phyloP scores from a whole-genome alignment of 2,888 invertebrate genomes.

The Ophioninae sp. region DNA sequence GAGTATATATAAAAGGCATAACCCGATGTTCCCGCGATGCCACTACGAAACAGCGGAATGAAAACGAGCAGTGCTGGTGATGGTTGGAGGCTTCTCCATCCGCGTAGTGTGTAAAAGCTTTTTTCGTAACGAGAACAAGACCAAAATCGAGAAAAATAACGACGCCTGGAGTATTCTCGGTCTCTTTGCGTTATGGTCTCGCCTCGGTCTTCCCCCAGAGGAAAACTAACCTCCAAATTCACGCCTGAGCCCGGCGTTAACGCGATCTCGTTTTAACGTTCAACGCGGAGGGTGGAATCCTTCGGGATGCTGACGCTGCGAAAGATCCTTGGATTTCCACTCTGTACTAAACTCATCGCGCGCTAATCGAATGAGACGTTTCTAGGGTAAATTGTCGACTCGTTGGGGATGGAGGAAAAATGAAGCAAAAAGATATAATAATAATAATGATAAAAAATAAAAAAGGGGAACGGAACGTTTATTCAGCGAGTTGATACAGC shows the following conservation, averaged over 20 bases:
- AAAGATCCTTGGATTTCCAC: constrained; percentile 20
- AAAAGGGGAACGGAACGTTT: constrained; percentile 24
- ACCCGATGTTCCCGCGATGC: constrained; percentile 22
- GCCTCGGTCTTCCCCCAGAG: too few species aligned
- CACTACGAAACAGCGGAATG: not conserved
- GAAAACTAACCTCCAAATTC: too few species aligned
- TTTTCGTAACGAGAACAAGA: too few species aligned
- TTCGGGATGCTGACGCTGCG: constrained; percentile 52
- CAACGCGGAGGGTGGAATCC: constrained; percentile 24
- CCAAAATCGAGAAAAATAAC: too few species aligned
- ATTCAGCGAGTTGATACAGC: constrained; percentile 21
- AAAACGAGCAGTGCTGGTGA: too few species aligned
- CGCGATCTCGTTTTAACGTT: not conserved
- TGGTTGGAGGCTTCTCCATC: too few species aligned
- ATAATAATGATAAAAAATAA: not conserved
- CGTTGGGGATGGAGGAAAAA: constrained; percentile 13
- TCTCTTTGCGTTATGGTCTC: too few species aligned
- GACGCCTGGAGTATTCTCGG: too few species aligned
- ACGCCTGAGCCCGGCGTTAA: too few species aligned
- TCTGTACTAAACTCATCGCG: not conserved
- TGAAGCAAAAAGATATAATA: not conserved
- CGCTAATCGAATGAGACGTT: not conserved
- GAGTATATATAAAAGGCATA: not conserved
- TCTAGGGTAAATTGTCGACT: not conserved
- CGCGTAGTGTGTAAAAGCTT: too few species aligned